Evolutionary conservation across 1,140 invertebrate species (phyloP).

Genomic region (Drosophila tristis): DNA sequence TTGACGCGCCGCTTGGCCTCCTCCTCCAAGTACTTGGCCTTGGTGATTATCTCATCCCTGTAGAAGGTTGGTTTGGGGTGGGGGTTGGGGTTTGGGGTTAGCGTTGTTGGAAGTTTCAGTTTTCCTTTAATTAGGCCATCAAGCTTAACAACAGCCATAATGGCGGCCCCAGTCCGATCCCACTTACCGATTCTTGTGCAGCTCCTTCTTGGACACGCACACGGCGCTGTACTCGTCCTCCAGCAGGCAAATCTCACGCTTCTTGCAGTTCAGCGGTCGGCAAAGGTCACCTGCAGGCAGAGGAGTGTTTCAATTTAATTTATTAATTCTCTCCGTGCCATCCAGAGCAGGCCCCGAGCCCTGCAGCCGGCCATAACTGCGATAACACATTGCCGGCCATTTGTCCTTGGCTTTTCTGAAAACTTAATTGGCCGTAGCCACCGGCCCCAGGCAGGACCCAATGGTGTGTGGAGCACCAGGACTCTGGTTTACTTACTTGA

Average conservation of each 20-base stretch:
- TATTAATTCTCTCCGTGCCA: conserved; percentile 20
- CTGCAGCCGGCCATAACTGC: not conserved
- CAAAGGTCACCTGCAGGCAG: conserved; percentile 90
- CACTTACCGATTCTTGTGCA: conserved; percentile 91
- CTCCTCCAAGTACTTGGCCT: conserved; percentile 87
- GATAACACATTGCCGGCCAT: conserved; percentile 7
- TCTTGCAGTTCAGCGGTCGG: conserved; percentile 93
- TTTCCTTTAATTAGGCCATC: conserved; percentile 68
- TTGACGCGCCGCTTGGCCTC: conserved; percentile 83
- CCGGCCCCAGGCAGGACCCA: not conserved
- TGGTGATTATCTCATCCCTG: conserved; percentile 89
- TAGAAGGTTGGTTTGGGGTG: conserved; percentile 23
- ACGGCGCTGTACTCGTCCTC: conserved; percentile 94
- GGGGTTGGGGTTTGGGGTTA: not conserved
- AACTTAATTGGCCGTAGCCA: conserved; percentile 7
- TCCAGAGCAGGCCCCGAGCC: too few species aligned
- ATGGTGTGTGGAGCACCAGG: not conserved
- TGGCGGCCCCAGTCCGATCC: not conserved
- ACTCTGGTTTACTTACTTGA: conserved; percentile 87
- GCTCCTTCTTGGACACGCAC: conserved; percentile 93
- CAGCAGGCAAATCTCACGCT: conserved; percentile 93
- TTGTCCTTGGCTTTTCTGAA: conserved; percentile 13
- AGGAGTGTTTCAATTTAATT: conserved; percentile 39
- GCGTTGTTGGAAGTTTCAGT: conserved; percentile 60
- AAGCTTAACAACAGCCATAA: conserved; percentile 23